Conservation (phyloP, 2,888 invertebrate genomes). For the Actias luna region DNA sequence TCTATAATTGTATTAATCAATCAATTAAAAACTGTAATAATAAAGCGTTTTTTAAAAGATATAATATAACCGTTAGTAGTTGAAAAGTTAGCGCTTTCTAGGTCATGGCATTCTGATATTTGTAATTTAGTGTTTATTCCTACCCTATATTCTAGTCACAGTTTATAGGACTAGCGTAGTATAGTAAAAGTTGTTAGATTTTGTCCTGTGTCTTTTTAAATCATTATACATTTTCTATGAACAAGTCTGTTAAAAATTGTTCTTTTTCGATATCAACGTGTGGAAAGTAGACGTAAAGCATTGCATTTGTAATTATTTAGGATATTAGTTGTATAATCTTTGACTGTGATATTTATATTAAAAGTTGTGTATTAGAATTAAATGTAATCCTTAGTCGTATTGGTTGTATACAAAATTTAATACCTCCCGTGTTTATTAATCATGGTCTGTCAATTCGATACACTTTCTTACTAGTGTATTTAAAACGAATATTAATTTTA, state of each 20-base stretch:
- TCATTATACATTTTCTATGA: constrained; percentile 21
- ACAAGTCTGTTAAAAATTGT: constrained; percentile 45
- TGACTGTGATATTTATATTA: constrained; percentile 81
- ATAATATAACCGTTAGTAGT: constrained; percentile 27
- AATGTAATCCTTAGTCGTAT: constrained; percentile 60
- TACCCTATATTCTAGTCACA: constrained; percentile 77
- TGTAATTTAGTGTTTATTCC: constrained; percentile 71
- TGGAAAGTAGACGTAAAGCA: constrained; percentile 42
- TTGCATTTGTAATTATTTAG: constrained; percentile 63
- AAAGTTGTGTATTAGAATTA: constrained; percentile 75
- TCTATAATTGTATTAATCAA: constrained; percentile 12
- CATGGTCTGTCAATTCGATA: constrained; percentile 13
- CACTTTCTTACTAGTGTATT: constrained; percentile 23
- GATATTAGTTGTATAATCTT: constrained; percentile 75
- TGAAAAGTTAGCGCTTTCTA: constrained; percentile 26
- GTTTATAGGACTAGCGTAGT: constrained; percentile 71
- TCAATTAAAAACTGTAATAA: constrained; percentile 2
- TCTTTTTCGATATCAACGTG: constrained; percentile 48
- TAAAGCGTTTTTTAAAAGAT: constrained; percentile 22
- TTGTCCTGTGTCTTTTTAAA: constrained; percentile 14
- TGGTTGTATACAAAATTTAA: constrained; percentile 26
- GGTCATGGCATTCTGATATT: constrained; percentile 43
- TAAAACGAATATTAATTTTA: constrained; percentile 38
- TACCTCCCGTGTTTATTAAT: constrained; percentile 29
- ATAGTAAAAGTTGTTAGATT: constrained; percentile 34